These are phyloP conservation scores for Trichacis sp. DNA, from an alignment of 2,888 invertebrate genomes.

Conservation along the genomic window DNA sequence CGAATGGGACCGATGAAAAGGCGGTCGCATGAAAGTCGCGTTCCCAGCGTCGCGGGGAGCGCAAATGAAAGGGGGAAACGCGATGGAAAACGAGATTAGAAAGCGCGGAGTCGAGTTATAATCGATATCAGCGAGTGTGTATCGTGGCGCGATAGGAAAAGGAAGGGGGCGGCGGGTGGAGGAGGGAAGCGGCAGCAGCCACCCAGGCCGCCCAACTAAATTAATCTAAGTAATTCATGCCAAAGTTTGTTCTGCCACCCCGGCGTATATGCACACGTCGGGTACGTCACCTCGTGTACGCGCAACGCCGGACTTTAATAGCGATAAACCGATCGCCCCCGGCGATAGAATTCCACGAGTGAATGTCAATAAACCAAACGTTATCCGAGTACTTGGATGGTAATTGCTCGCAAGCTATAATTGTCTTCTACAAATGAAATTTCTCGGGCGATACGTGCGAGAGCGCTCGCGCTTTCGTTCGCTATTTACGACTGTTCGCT, in stretches of 20 bases:
- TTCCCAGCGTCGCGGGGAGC: conserved; percentile 15
- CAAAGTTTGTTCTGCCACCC: conserved; percentile 58
- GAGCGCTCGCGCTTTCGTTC: conserved; percentile 13
- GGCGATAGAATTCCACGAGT: conserved; percentile 37
- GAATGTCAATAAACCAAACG: conserved; percentile 41
- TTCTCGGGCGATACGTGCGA: conserved; percentile 26
- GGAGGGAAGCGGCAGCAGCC: conserved; percentile 41
- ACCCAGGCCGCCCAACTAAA: conserved; percentile 54
- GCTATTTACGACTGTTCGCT: conserved; percentile 23
- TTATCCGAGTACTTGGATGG: conserved; percentile 37
- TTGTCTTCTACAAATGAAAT: conserved; percentile 40
- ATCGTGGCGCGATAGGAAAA: conserved; percentile 28
- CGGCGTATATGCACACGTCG: conserved; percentile 20
- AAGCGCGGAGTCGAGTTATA: conserved; percentile 56
- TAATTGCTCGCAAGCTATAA: conserved; percentile 40
- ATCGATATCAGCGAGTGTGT: conserved; percentile 57
- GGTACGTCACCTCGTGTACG: conserved; percentile 30
- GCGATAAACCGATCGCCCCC: conserved; percentile 40
- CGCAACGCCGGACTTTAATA: conserved; percentile 38
- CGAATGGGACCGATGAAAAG: not conserved
- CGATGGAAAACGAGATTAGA: conserved; percentile 55
- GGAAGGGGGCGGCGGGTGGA: conserved; percentile 27
- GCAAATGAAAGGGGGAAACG: conserved; percentile 21
- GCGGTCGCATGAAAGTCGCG: not conserved
- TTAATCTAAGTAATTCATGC: conserved; percentile 67